A percentile compares a stretch with the other conserved stretches of the same genome.
Evolutionary conservation across 1,140 invertebrate species (phyloP).

Genomic region (Drosophila albomicans): DNA sequence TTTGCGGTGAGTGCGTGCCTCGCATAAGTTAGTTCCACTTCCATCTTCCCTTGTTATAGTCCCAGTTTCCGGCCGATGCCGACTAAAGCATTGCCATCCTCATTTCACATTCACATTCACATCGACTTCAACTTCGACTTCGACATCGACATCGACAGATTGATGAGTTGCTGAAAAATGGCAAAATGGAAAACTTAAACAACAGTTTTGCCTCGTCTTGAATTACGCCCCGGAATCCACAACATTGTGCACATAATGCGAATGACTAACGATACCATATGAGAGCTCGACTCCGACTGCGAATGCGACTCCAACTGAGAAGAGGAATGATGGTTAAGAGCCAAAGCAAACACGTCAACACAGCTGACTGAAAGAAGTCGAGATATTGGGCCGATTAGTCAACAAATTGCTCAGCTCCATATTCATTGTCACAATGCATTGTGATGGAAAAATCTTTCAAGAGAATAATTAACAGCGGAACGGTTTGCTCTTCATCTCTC

Average conservation of each 20-base stretch:
- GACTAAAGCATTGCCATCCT: slow-evolving; percentile 39
- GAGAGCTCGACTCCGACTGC: not conserved
- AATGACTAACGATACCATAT: slow-evolving; percentile 46
- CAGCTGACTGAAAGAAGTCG: not conserved
- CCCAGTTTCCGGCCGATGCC: slow-evolving; percentile 34
- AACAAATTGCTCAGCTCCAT: not conserved
- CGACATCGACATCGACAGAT: slow-evolving; percentile 65
- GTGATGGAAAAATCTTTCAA: not conserved
- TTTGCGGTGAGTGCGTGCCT: slow-evolving; percentile 81
- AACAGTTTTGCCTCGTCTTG: slow-evolving; percentile 38
- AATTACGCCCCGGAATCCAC: slow-evolving; percentile 52
- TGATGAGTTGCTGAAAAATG: slow-evolving; percentile 83
- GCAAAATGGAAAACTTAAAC: slow-evolving; percentile 73
- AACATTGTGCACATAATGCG: slow-evolving; percentile 38
- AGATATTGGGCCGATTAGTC: not conserved
- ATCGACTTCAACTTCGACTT: not conserved
- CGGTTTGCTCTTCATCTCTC: too few species aligned
- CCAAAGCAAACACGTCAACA: slow-evolving; percentile 19
- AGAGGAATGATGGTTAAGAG: too few species aligned
- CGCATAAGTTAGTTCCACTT: slow-evolving; percentile 71
- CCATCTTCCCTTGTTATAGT: not conserved
- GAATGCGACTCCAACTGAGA: not conserved
- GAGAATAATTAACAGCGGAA: too few species aligned
- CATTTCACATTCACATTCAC: too few species aligned
- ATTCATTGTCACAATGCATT: not conserved